Evolutionary conservation across 1,140 invertebrate genomes (phyloP).

Genomic region (Pachypsylla venusta): DNA sequence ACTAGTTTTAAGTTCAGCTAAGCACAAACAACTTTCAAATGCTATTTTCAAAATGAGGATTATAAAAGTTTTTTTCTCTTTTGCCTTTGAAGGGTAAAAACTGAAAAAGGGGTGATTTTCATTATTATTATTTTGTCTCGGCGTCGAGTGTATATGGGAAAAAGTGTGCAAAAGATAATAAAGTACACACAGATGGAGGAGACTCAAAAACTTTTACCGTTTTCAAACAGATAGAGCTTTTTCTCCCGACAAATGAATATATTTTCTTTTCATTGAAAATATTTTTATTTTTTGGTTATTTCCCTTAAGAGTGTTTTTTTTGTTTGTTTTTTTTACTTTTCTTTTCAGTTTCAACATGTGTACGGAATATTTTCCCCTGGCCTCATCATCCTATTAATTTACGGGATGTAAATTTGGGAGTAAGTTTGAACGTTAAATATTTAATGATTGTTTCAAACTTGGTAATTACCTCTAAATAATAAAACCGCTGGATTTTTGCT

Average conservation of each 20-base stretch:
- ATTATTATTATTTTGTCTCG: conserved; percentile 4
- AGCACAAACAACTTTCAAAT: background rate
- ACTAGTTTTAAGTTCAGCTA: background rate
- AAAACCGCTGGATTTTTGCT: too few relatives aligned
- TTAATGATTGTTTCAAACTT: too few relatives aligned
- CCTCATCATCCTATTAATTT: too few relatives aligned
- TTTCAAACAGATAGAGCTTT: conserved; percentile 6
- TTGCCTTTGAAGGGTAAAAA: conserved; percentile 6
- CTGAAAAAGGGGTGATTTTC: conserved; percentile 5
- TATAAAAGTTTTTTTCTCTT: background rate
- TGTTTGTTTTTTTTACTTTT: too few relatives aligned
- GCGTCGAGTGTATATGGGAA: background rate
- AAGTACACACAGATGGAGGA: background rate
- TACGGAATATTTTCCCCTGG: too few relatives aligned
- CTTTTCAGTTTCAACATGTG: too few relatives aligned
- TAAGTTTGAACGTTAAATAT: too few relatives aligned
- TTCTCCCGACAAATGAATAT: background rate
- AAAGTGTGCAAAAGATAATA: conserved; percentile 4
- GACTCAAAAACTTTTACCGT: background rate
- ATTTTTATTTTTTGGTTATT: too few relatives aligned
- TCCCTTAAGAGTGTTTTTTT: too few relatives aligned
- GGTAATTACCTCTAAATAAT: too few relatives aligned
- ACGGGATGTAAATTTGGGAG: too few relatives aligned
- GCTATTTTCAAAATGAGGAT: background rate
- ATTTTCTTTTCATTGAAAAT: too few relatives aligned